These are phyloP conservation scores for Nemoura dubitans DNA, from an alignment of 2,888 invertebrate genomes.

Conservation along the genomic window DNA sequence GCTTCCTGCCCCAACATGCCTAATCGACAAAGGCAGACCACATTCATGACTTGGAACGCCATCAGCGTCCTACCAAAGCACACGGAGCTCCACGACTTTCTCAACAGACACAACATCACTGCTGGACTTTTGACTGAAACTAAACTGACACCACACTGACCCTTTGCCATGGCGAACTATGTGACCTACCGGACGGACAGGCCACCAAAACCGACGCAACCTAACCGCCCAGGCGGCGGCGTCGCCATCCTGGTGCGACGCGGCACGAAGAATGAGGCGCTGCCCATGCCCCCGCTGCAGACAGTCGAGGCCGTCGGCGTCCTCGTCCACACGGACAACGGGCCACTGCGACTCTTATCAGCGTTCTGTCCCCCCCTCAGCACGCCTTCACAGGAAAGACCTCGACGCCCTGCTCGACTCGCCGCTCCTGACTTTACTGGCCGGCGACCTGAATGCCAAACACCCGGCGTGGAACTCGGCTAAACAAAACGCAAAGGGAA, in stretches of 20 bases:
- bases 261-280: background rate
- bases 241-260: slow-evolving; percentile 20
- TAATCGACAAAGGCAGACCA: no score
- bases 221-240: background rate
- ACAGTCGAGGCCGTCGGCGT: background rate
- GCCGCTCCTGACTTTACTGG: background rate
- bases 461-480: slow-evolving; percentile 28
- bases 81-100: background rate
- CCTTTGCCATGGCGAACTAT: background rate
- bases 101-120: background rate
- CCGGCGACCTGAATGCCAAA: slow-evolving; percentile 32
- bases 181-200: slow-evolving; percentile 19
- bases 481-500: background rate
- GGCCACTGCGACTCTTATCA: background rate
- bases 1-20: no score
- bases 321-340: background rate
- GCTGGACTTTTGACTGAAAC: slow-evolving; percentile 19
- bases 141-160: background rate
- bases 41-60: background rate
- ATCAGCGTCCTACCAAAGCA: background rate
- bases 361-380: slow-evolving; percentile 15
- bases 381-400: background rate
- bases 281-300: background rate
- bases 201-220: background rate
- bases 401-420: background rate